phyloP scores from a whole-genome alignment of 2,888 invertebrate genomes.

The Rhyacophila evoluta region DNA sequence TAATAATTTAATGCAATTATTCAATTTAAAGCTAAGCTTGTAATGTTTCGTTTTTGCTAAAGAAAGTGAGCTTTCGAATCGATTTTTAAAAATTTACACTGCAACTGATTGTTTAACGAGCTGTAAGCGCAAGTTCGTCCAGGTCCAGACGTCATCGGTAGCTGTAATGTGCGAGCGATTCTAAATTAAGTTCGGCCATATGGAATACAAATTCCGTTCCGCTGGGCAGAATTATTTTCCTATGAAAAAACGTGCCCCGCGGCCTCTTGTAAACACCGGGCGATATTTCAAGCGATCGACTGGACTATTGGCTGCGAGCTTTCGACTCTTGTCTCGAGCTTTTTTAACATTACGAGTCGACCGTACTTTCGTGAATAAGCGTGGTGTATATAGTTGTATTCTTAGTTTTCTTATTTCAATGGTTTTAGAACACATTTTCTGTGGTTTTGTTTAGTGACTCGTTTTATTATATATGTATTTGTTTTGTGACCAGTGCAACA shows the following conservation, averaged over 20 bases:
- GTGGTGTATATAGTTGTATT: too few species aligned
- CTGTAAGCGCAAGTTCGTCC: not conserved
- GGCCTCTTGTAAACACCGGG: constrained; percentile 39
- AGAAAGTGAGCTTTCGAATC: not conserved
- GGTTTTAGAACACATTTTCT: too few species aligned
- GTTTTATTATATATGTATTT: too few species aligned
- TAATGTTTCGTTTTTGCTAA: not conserved
- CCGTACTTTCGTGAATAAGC: too few species aligned
- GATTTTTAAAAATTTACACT: not conserved
- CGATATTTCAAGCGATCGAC: constrained; percentile 44
- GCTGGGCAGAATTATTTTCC: constrained; percentile 42
- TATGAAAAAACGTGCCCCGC: constrained; percentile 37
- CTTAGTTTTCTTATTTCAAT: too few species aligned
- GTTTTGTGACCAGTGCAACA: too few species aligned
- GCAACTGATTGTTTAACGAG: not conserved
- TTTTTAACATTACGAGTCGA: not conserved
- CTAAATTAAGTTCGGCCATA: constrained; percentile 52
- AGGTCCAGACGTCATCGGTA: constrained; percentile 25
- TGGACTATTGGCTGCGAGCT: not conserved
- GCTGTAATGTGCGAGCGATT: constrained; percentile 34
- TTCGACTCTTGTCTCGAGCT: not conserved
- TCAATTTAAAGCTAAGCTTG: too few species aligned
- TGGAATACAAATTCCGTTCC: constrained; percentile 49
- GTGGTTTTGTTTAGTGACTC: too few species aligned
- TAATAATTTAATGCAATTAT: too few species aligned